Conservation (phyloP, 64 coral and sea anemone species). For the Trachythela sp. region DNA sequence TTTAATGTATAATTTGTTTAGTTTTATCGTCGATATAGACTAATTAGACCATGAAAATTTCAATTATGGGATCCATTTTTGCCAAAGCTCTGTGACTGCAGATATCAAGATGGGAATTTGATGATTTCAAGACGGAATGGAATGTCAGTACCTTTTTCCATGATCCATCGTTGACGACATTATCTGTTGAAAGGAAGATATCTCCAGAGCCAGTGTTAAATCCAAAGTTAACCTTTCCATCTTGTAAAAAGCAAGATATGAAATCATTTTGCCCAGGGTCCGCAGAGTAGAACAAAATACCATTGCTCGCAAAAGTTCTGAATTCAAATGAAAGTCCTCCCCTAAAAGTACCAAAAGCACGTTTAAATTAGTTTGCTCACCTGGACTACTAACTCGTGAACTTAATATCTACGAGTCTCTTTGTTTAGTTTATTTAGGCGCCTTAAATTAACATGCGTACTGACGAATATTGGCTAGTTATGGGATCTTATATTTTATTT, state of each 20-base stretch:
- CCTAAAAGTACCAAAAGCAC: neutral
- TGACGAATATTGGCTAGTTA: no score
- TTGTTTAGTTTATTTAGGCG: no score
- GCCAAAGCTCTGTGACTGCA: no score
- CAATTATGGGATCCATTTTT: no score
- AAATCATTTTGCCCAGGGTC: neutral
- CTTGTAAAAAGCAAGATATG: neutral
- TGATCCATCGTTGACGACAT: neutral
- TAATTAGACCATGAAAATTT: no score
- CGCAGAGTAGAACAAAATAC: neutral
- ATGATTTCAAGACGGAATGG: no score
- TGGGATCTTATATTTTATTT: no score
- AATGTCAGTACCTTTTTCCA: neutral
- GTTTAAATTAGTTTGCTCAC: neutral
- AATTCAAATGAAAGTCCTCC: neutral
- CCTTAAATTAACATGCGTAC: no score
- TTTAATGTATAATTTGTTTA: no score
- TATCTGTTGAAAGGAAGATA: neutral
- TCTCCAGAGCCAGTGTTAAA: neutral
- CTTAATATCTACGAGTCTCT: no score
- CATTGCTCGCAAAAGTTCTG: neutral
- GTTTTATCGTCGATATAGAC: no score
- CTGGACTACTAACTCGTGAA: neutral
- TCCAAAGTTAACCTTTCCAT: neutral
- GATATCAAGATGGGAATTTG: no score